Percentiles rank a stretch among this genome's conserved stretches.
phyloP scores from a whole-genome alignment of 1,140 invertebrate species.

The Drosophila sturtevanti region DNA sequence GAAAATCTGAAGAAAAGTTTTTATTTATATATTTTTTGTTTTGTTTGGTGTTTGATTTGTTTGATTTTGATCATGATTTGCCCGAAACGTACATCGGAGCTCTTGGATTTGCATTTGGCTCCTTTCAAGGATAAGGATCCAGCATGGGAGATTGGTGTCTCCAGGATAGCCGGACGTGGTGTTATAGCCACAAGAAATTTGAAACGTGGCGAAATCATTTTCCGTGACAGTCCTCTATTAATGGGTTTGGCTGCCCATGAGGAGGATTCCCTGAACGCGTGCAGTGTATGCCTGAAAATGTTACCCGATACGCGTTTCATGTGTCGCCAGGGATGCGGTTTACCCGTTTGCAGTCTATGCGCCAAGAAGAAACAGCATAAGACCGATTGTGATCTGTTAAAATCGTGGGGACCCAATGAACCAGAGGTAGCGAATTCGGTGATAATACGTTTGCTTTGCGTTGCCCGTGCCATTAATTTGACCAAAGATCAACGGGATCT shows the following conservation, averaged over 20 bases:
- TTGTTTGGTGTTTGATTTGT: constrained; percentile 11
- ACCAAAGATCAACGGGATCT: constrained; percentile 84
- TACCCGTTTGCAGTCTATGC: constrained; percentile 84
- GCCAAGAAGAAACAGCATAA: constrained; percentile 84
- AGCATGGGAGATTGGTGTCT: constrained; percentile 75
- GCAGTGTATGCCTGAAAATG: constrained; percentile 68
- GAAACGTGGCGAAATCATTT: constrained; percentile 87
- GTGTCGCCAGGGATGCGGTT: constrained; percentile 83
- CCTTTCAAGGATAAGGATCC: constrained; percentile 81
- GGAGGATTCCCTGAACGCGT: constrained; percentile 72
- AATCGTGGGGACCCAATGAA: constrained; percentile 84
- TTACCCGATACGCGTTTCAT: constrained; percentile 82
- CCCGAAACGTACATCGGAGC: constrained; percentile 78
- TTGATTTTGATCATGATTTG: constrained; percentile 64
- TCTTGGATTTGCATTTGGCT: constrained; percentile 72
- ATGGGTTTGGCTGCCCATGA: constrained; percentile 84
- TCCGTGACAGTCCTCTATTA: constrained; percentile 87
- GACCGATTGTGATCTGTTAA: constrained; percentile 86
- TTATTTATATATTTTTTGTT: constrained; percentile 43
- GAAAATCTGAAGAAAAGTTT: constrained; percentile 5
- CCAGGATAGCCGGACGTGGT: constrained; percentile 84
- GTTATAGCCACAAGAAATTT: constrained; percentile 87
- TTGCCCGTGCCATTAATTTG: constrained; percentile 85
- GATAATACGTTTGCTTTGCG: constrained; percentile 84
- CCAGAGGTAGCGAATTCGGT: constrained; percentile 84